These are phyloP conservation scores for Yoshiicerus persimilis DNA, from an alignment of 1,140 invertebrate species.

Conservation along the genomic window DNA sequence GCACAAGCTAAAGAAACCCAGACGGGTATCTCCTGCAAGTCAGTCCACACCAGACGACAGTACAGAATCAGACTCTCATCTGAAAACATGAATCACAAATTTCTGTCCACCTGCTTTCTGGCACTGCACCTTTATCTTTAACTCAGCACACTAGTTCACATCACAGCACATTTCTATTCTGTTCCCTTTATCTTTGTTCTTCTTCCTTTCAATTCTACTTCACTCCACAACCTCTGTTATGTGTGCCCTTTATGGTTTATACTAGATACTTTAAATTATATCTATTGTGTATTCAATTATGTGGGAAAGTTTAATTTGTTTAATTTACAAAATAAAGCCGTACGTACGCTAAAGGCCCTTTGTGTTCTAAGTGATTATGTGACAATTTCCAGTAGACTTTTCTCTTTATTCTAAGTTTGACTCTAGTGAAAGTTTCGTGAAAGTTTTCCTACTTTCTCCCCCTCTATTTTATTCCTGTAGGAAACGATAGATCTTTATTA, in stretches of 20 bases:
- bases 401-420: not conserved
- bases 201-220: not conserved
- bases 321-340: not conserved
- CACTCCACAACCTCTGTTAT: not conserved
- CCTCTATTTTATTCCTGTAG: not conserved
- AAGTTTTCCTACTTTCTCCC: not conserved
- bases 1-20: not conserved
- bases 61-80: not conserved
- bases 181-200: not conserved
- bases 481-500: not conserved
- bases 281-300: not conserved
- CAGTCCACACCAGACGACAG: not conserved
- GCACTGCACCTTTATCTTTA: not conserved
- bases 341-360: too few species aligned
- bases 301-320: not conserved
- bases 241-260: not conserved
- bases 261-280: too few species aligned
- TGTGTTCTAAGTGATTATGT: not conserved
- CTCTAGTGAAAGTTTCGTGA: not conserved
- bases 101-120: not conserved
- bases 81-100: conserved; percentile 21
- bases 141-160: not conserved
- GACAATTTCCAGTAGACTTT: not conserved
- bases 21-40: not conserved
- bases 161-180: not conserved